These are phyloP conservation scores for Eubasilissa regina DNA, from an alignment of 1,140 invertebrate species.

Conservation along the genomic window DNA sequence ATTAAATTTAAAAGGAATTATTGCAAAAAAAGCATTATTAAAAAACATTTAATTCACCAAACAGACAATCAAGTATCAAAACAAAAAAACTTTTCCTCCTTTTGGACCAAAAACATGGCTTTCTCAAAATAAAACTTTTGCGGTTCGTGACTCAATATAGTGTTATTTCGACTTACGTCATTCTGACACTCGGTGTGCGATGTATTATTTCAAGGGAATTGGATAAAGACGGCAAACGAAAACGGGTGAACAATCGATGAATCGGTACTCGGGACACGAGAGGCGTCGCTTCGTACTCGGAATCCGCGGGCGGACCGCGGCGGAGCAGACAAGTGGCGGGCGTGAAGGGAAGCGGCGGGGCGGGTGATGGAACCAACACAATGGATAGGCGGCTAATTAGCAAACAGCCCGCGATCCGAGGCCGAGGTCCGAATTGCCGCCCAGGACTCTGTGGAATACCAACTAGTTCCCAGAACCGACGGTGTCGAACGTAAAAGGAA, in stretches of 20 bases:
- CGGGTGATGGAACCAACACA: constrained; percentile 3
- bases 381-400: constrained; percentile 32
- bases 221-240: background rate
- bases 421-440: constrained; percentile 1
- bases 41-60: too few relatives aligned
- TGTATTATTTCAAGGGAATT: too few relatives aligned
- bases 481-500: background rate
- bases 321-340: constrained; percentile 10
- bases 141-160: too few relatives aligned
- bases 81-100: too few relatives aligned
- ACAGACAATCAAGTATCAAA: too few relatives aligned
- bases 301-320: constrained; percentile 4
- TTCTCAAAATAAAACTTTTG: too few relatives aligned
- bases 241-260: constrained; percentile 5
- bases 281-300: constrained; percentile 15
- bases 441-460: constrained; percentile 10
- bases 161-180: too few relatives aligned
- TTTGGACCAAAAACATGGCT: too few relatives aligned
- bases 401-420: constrained; percentile 25
- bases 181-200: too few relatives aligned
- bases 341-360: background rate
- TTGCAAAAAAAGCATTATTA: too few relatives aligned
- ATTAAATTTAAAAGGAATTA: too few relatives aligned
- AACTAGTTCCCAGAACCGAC: background rate
- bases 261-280: constrained; percentile 23